Evolutionary conservation across 2,113 vertebrate genomes (phyloP).

Genomic region (Clarias macrocephalus): DNA sequence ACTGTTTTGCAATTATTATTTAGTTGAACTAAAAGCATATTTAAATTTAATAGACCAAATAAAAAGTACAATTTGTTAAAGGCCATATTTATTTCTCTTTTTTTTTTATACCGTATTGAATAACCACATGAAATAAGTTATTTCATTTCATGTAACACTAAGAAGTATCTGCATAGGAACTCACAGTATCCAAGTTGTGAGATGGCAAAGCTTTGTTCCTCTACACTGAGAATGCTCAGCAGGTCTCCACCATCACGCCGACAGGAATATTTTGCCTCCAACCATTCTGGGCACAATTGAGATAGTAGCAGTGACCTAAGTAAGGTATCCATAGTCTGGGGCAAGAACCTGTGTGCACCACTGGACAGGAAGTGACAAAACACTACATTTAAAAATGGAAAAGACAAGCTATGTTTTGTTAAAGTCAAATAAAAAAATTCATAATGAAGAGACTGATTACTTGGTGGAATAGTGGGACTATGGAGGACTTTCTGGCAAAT

Average conservation of each 20-base stretch:
- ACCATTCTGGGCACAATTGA: constrained; percentile 62
- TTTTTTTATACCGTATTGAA: not conserved
- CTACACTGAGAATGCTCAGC: too few relatives aligned
- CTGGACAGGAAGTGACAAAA: constrained; percentile 51
- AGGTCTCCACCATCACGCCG: too few relatives aligned
- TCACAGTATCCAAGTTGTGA: constrained; percentile 89
- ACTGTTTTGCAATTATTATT: not conserved
- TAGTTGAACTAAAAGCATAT: not conserved
- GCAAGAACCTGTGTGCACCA: constrained; percentile 73
- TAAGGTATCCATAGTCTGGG: constrained; percentile 84
- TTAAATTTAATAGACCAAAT: not conserved
- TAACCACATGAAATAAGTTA: not conserved
- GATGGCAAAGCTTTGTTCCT: too few relatives aligned
- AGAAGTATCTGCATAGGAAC: constrained; percentile 36
- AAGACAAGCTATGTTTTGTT: not conserved
- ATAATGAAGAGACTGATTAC: constrained; percentile 9
- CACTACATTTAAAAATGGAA: not conserved
- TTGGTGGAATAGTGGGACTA: constrained; percentile 48
- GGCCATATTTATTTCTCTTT: not conserved
- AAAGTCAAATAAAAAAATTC: too few relatives aligned
- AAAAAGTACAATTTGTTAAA: not conserved
- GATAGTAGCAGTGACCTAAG: constrained; percentile 82
- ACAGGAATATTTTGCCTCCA: too few relatives aligned
- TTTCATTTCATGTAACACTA: not conserved
- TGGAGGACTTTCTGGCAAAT: constrained; percentile 83